Evolutionary conservation across 2,888 invertebrate species (phyloP).

Genomic region (Copidosoma aretas): DNA sequence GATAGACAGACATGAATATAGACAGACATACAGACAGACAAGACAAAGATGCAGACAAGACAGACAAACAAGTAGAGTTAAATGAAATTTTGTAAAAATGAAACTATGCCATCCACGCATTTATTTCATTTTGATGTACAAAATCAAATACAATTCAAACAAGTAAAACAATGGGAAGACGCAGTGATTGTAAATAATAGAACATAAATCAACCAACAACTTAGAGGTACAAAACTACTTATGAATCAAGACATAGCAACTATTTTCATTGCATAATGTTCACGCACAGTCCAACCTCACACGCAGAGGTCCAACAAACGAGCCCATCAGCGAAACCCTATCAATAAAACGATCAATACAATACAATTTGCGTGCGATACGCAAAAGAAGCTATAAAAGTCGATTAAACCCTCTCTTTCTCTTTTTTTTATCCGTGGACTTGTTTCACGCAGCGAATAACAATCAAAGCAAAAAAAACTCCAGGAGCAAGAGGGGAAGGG

Average conservation of each 20-base stretch:
- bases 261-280: background rate
- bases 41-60: no score
- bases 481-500: background rate
- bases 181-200: no score
- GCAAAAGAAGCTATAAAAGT: constrained; percentile 34
- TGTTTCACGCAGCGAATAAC: constrained; percentile 14
- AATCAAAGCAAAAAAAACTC: constrained; percentile 20
- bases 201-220: background rate
- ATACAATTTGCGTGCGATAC: constrained; percentile 29
- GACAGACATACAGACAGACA: no score
- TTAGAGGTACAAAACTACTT: background rate
- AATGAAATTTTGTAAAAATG: no score
- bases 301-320: background rate
- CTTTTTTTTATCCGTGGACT: background rate
- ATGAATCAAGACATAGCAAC: background rate
- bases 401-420: constrained; percentile 35
- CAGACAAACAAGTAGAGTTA: no score
- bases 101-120: no score
- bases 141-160: no score
- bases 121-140: no score
- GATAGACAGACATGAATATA: no score
- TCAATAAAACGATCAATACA: constrained; percentile 8
- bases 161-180: no score
- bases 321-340: constrained; percentile 15
- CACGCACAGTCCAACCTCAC: background rate